Conservation (phyloP, 2,113 vertebrate genomes). For the Chascanopsetta lugubris region DNA sequence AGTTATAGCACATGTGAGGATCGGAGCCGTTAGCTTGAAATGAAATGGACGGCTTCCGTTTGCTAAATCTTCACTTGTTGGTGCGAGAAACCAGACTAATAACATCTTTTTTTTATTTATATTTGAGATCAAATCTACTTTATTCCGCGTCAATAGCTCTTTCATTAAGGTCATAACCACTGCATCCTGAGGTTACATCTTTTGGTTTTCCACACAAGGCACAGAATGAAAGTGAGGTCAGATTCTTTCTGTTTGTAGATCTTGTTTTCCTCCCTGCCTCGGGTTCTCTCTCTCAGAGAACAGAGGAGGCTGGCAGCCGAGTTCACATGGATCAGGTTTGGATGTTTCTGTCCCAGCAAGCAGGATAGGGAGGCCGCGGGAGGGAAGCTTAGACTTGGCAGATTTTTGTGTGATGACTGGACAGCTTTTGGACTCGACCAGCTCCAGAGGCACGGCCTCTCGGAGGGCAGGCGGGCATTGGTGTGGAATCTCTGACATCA, state of each 20-base stretch:
- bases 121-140: too few relatives aligned
- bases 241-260: constrained; percentile 19
- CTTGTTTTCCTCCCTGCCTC: constrained; percentile 32
- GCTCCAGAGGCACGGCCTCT: constrained; percentile 34
- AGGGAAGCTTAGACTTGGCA: constrained; percentile 50
- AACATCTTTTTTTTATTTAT: too few relatives aligned
- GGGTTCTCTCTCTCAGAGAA: constrained; percentile 8
- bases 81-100: background rate
- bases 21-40: background rate
- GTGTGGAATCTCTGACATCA: constrained; percentile 72
- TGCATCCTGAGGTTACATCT: background rate
- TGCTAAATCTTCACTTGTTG: too few relatives aligned
- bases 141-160: background rate
- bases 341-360: constrained; percentile 37
- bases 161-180: background rate
- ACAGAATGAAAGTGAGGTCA: constrained; percentile 24
- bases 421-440: constrained; percentile 32
- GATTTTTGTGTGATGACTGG: constrained; percentile 72
- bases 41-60: background rate
- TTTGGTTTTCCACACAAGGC: background rate
- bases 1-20: constrained; percentile 7
- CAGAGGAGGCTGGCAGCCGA: background rate
- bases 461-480: constrained; percentile 37
- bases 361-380: constrained; percentile 11
- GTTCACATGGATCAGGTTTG: constrained; percentile 45